These are phyloP conservation scores for Mormoops blainvillei DNA, from an alignment of 2,113 vertebrate species.

Conservation along the genomic window DNA sequence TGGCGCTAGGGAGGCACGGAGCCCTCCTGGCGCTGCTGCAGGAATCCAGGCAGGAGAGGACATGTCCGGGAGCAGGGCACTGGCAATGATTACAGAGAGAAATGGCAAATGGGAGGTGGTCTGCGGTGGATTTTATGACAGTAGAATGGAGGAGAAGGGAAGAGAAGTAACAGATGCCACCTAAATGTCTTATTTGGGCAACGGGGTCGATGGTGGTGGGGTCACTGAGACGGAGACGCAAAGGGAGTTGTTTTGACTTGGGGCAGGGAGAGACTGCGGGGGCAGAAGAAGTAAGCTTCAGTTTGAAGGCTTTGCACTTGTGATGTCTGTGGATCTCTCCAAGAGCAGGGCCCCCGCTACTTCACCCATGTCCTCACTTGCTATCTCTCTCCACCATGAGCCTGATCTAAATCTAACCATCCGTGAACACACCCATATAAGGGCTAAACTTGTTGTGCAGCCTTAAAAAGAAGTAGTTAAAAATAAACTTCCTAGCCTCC, in stretches of 20 bases:
- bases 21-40: neutral
- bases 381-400: neutral
- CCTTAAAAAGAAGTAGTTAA: constrained; percentile 46
- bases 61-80: neutral
- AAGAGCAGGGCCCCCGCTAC: neutral
- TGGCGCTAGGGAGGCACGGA: neutral
- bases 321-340: neutral
- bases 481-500: constrained; percentile 49
- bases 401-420: constrained; percentile 1
- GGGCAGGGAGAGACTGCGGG: neutral
- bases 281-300: neutral
- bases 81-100: neutral
- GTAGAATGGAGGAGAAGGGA: neutral
- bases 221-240: neutral
- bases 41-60: neutral
- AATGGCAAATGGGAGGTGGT: neutral
- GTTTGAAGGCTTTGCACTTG: neutral
- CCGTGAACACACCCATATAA: constrained; percentile 58
- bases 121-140: neutral
- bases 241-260: neutral
- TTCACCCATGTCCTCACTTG: neutral
- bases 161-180: neutral
- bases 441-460: constrained; percentile 40
- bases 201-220: neutral
- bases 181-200: neutral